Evolutionary conservation across 2,113 vertebrate genomes (phyloP).

Genomic region (Panthera leo): DNA sequence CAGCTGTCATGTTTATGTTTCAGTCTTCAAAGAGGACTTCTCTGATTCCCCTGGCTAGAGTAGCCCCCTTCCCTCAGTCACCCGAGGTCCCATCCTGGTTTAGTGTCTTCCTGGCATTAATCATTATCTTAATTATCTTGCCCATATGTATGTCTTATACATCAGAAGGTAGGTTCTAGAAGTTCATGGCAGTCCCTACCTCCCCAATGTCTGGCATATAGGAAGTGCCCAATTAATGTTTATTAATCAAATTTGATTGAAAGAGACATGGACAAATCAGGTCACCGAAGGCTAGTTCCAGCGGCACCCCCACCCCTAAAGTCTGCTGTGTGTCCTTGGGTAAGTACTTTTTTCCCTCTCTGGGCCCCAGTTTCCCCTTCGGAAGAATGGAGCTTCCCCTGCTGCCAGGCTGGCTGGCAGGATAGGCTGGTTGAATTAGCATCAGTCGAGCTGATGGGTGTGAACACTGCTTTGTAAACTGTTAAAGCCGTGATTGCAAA

Average conservation of each 20-base stretch:
- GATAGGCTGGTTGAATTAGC: constrained; percentile 67
- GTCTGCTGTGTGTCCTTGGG: neutral
- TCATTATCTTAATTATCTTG: neutral
- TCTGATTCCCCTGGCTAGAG: neutral
- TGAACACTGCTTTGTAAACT: constrained; percentile 81
- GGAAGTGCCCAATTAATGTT: neutral
- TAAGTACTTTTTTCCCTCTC: neutral
- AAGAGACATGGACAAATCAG: neutral
- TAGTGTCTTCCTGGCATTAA: neutral
- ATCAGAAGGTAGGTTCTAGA: neutral
- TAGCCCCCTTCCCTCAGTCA: too few species aligned
- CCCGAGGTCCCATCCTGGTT: neutral
- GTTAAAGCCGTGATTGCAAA: constrained; percentile 79
- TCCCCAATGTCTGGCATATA: neutral
- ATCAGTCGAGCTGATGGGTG: constrained; percentile 72
- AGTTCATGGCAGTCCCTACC: neutral
- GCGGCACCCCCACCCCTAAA: neutral
- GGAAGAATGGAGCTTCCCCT: constrained; percentile 1
- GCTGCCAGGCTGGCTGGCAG: constrained; percentile 54
- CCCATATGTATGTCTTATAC: neutral
- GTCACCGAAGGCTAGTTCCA: neutral
- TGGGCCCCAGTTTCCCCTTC: constrained; percentile 6
- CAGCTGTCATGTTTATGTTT: neutral
- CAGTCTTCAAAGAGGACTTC: neutral
- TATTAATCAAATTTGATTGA: constrained; percentile 30